These are phyloP conservation scores for Tetrapedia diversipes DNA, from an alignment of 2,888 invertebrate genomes.

Conservation along the genomic window DNA sequence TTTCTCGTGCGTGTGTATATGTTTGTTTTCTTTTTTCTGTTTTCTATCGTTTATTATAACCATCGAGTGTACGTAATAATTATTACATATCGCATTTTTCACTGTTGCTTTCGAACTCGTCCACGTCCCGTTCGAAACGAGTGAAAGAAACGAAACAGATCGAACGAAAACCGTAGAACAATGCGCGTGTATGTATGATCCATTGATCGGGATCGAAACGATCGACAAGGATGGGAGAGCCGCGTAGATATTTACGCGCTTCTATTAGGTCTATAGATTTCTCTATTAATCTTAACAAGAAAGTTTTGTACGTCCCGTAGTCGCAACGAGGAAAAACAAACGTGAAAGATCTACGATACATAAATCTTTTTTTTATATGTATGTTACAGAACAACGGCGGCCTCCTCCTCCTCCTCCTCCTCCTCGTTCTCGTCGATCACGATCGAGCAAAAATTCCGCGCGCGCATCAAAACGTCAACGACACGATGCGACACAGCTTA, in stretches of 20 bases:
- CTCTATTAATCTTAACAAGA: no score
- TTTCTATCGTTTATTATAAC: conserved; percentile 13
- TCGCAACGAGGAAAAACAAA: no score
- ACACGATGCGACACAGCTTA: conserved; percentile 18
- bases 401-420: no score
- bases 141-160: conserved; percentile 33
- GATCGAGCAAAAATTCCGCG: conserved; percentile 24
- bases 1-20: no score
- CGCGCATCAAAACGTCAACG: conserved; percentile 29
- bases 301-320: no score
- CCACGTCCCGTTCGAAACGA: conserved; percentile 44
- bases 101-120: conserved; percentile 22
- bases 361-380: no score
- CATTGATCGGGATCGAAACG: conserved; percentile 17
- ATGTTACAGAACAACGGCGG: no score
- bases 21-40: neutral
- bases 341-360: no score
- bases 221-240: conserved; percentile 8
- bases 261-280: no score
- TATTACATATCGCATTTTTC: neutral
- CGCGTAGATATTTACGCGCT: no score
- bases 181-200: no score
- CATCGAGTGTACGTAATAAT: conserved; percentile 15
- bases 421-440: conserved; percentile 5
- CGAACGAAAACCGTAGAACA: conserved; percentile 24